A percentile compares a stretch with the other conserved stretches of the same genome.
phyloP scores from a whole-genome alignment of 2,888 invertebrate species.

The Eudasyphora cyanicolor region DNA sequence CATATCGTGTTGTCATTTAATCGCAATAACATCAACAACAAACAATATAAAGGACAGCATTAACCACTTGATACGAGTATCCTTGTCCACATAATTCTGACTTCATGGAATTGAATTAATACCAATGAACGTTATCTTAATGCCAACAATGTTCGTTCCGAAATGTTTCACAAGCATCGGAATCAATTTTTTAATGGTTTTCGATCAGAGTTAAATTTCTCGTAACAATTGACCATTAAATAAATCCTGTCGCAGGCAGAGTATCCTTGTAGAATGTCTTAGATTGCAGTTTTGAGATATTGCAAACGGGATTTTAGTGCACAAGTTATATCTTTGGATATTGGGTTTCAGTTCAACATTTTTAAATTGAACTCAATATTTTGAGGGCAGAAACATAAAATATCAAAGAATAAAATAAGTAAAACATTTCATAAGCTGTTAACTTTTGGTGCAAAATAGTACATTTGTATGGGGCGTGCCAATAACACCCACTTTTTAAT shows the following conservation, averaged over 20 bases:
- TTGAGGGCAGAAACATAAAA: too few species aligned
- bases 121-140: neutral
- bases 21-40: conserved; percentile 61
- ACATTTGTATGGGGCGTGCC: too few species aligned
- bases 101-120: neutral
- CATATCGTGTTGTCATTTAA: conserved; percentile 76
- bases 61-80: conserved; percentile 40
- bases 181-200: conserved; percentile 30
- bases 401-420: too few species aligned
- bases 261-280: conserved; percentile 3
- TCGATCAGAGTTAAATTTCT: conserved; percentile 5
- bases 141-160: neutral
- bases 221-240: conserved; percentile 9
- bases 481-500: too few species aligned
- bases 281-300: neutral
- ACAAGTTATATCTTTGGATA: too few species aligned
- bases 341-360: too few species aligned
- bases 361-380: too few species aligned
- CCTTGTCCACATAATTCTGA: conserved; percentile 18
- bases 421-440: too few species aligned
- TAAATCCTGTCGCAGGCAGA: neutral
- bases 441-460: too few species aligned
- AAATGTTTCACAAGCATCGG: neutral
- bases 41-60: neutral
- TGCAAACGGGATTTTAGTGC: neutral